Evolutionary conservation across 2,113 vertebrate species (phyloP), one percentile per base, ranked within the genome.

Genomic region (Oncorhynchus keta): DNA sequence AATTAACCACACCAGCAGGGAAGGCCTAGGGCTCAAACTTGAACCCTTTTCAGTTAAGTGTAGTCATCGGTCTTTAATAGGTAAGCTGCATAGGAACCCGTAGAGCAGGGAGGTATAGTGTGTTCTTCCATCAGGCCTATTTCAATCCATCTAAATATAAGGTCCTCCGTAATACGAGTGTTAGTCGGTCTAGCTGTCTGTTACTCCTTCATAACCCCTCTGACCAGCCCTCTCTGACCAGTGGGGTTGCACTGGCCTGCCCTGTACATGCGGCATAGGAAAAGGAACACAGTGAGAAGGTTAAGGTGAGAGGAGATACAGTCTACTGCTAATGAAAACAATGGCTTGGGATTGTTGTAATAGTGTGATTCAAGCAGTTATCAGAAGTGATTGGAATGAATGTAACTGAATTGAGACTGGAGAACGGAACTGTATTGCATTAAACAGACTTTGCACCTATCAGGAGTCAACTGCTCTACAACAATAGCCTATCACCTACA

Each of bases 71-170:
- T 20, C 35, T 35, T 22, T 70, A 24, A 45, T 11, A 49, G 45
- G 18, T 20, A 5, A 9, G 35, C 20, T 18, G 24, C 11, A 13
- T 45, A 35, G 3, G 68, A 45, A 30, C 22, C 45, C 7, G 39
- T 2, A 4, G 61, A 5, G 68, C 39, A 22, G 3, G 68, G 65
- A 64, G 74, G 68, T 59, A 69, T 79, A 74, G 79, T 57, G 39
- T 45, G 55, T 76, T 3, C 67, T 51, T 28, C 51, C 70, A 68
- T 20, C 64, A 4, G 6, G 30, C 24, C 51, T 22, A 61, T 77
- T 81, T 76, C 20, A 77, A 72, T 70, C 39, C 30, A 59, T 81
- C 59, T 73, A 74, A 59, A 74, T 81, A 62, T 73, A 66, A 78
- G 28, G 65, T 49, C 8, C 32, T 57, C 26, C 51, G 67, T 64